Conservation (phyloP, 92 coral and sea anemone genomes). For the Porites lobata region DNA sequence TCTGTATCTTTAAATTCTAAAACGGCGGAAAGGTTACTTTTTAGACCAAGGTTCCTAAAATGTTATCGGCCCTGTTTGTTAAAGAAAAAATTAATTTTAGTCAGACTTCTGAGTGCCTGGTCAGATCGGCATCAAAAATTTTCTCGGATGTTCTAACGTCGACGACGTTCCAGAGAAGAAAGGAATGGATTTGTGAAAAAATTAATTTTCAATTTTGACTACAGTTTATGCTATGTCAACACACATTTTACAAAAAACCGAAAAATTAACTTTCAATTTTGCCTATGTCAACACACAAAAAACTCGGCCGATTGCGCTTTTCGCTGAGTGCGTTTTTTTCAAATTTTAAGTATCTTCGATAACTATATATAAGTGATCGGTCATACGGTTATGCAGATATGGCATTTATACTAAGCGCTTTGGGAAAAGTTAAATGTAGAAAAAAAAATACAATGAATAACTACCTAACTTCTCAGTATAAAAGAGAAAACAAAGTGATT, state of each 20-base stretch:
- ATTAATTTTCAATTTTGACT: too few relatives aligned
- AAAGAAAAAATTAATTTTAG: too few relatives aligned
- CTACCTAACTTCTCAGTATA: not conserved
- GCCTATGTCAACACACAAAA: conserved; percentile 10
- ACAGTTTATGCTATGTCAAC: too few relatives aligned
- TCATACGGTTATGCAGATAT: not conserved
- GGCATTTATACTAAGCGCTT: not conserved
- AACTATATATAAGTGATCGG: not conserved
- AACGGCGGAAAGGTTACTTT: not conserved
- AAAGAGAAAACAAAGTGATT: not conserved
- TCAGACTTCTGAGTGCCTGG: too few relatives aligned
- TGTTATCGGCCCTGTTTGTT: not conserved
- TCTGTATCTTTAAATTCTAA: not conserved
- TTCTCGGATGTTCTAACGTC: not conserved
- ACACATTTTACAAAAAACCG: too few relatives aligned
- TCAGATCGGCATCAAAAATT: too few relatives aligned
- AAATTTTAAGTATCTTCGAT: not conserved
- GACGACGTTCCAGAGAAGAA: too few relatives aligned
- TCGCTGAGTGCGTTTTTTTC: not conserved
- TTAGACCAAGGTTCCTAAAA: not conserved
- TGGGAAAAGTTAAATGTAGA: not conserved
- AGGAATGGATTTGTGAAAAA: too few relatives aligned
- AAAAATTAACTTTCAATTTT: conserved; percentile 5
- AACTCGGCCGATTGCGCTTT: not conserved
- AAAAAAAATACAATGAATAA: not conserved